Base-by-base conservation (phyloP, 2,113 vertebrate species). In the Andinoacara biseriatus region DNA sequence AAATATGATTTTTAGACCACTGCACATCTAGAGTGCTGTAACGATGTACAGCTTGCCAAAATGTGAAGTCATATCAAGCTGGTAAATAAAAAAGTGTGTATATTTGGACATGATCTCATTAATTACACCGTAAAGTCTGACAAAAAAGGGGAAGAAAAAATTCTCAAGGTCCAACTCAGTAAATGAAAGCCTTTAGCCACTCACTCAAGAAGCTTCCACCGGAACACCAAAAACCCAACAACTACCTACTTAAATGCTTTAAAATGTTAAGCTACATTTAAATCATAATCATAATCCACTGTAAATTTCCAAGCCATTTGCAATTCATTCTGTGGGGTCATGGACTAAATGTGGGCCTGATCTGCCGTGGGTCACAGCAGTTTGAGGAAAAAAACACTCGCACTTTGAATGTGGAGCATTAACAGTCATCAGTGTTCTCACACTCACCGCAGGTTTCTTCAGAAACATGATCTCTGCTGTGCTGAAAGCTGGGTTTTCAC, bases 401-500 rank as follows among this genome's bases (percentile, higher is more conserved):
- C 79, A 75, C 89, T 95, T 91, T 88, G 86, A 95, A 87, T 72
- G 33, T 72, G 85, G 65, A 86, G 82, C 91, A 90, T 93, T 93
- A 94, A 86, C 86, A 85, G 86, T 88, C 91, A 92, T 93, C 90
- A 93, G 80, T 90, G 91, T 80, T 81, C 77, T 88, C 9, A 59
- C 83, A 58, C 86, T 83, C 86, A 87, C 78, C 31, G 80, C 86
- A 84, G 85, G 82, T 88, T 85, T 77, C 88, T 89, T 81, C 85
- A 58, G 95, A 91, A 95, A 95, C 89, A 49, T 56, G 89, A 95
- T 94, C 94, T 78, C 20, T 29, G 72, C 56, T 57, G 81, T 67
- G 91, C 72, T 94, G 93, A 94, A 94, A 93, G 90, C 91, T 58
- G 43, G 78, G 60, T 89, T 82, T 81, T 94, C 92, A 93, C 94